phyloP scores from a whole-genome alignment of 2,888 invertebrate species.

The Bombylius major region DNA sequence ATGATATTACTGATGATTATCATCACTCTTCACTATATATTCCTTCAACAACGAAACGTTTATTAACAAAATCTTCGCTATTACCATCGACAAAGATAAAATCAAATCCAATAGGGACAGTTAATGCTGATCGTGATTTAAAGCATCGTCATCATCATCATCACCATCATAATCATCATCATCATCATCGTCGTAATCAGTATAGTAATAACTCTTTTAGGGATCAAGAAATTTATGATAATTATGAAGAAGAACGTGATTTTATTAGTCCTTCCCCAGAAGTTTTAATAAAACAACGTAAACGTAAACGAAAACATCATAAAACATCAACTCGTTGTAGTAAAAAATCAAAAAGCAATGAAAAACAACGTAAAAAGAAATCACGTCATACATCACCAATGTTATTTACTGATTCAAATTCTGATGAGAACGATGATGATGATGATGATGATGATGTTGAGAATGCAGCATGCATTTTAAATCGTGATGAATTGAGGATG shows the following conservation, averaged over 20 bases:
- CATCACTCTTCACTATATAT: no score
- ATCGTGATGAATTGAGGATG: conserved; percentile 24
- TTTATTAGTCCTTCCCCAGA: background rate
- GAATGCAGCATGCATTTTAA: conserved; percentile 18
- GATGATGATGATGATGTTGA: conserved; percentile 13
- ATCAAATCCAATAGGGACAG: no score
- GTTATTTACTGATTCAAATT: background rate
- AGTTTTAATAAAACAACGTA: background rate
- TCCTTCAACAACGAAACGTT: no score
- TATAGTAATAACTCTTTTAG: background rate
- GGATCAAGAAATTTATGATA: background rate
- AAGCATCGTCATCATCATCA: conserved; percentile 7
- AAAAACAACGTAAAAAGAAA: background rate
- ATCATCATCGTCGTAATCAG: background rate
- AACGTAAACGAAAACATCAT: conserved; percentile 6
- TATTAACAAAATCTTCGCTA: no score
- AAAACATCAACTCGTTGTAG: conserved; percentile 1
- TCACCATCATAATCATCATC: conserved; percentile 1
- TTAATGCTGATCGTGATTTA: no score
- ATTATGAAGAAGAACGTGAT: background rate
- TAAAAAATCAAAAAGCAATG: no score
- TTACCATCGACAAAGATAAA: no score
- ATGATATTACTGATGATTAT: no score
- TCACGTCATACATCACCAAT: background rate
- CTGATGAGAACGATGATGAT: conserved; percentile 12